Percentiles rank a stretch among this genome's conserved stretches.
Evolutionary conservation across 1,140 invertebrate species (phyloP).

Genomic region (Leucophenga varia): DNA sequence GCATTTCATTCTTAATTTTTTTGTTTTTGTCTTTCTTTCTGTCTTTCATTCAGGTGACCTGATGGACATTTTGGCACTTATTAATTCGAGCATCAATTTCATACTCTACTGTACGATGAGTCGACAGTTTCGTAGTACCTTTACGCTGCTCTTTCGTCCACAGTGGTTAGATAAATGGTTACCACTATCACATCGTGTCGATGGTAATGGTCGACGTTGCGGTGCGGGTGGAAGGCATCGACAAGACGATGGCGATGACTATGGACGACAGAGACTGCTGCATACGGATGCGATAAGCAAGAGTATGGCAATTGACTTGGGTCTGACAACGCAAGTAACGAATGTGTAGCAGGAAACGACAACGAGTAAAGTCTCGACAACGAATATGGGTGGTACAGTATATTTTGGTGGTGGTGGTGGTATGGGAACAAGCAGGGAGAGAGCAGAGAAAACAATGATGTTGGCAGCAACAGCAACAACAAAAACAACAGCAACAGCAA

Average conservation of each 20-base stretch:
- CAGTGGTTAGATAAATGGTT: slow-evolving; percentile 61
- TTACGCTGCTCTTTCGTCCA: slow-evolving; percentile 70
- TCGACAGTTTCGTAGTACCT: slow-evolving; percentile 90
- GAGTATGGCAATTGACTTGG: slow-evolving; percentile 48
- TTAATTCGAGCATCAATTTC: slow-evolving; percentile 97
- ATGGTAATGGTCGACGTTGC: slow-evolving; percentile 14
- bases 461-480: slow-evolving; percentile 25
- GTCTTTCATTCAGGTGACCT: slow-evolving; percentile 66
- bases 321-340: slow-evolving; percentile 52
- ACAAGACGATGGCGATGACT: too few relatives aligned
- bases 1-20: too few relatives aligned
- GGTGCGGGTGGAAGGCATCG: slow-evolving; percentile 15
- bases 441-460: slow-evolving; percentile 14
- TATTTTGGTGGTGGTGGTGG: too few relatives aligned
- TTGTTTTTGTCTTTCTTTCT: slow-evolving; percentile 1
- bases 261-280: slow-evolving; percentile 32
- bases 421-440: too few relatives aligned
- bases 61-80: slow-evolving; percentile 92
- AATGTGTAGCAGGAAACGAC: slow-evolving; percentile 55
- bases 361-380: too few relatives aligned
- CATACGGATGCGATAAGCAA: slow-evolving; percentile 48
- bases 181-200: slow-evolving; percentile 59
- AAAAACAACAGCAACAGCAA: slow-evolving; percentile 15
- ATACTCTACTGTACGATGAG: slow-evolving; percentile 98
- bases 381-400: too few relatives aligned